Evolutionary conservation across 2,888 invertebrate genomes (phyloP).

Genomic region (Drosophila setosimentum): DNA sequence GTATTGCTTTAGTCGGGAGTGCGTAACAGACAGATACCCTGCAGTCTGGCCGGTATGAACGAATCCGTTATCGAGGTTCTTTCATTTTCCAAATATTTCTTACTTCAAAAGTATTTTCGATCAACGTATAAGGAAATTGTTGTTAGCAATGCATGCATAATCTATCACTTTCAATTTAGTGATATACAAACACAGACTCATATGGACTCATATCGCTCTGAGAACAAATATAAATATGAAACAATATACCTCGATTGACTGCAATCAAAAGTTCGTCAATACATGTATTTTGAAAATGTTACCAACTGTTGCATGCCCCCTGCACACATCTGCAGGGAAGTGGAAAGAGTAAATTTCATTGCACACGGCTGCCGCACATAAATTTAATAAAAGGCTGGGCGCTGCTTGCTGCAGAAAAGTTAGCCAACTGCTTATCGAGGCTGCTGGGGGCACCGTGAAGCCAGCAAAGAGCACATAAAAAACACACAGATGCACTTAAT

Average conservation of each 20-base stretch:
- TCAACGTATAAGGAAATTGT: not conserved
- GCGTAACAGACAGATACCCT: constrained; percentile 12
- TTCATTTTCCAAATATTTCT: not conserved
- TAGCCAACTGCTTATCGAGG: constrained; percentile 58
- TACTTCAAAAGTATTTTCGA: not conserved
- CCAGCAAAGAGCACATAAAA: constrained; percentile 30
- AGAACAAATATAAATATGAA: not conserved
- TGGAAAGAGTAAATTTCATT: constrained; percentile 40
- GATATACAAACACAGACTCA: not conserved
- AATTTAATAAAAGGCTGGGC: constrained; percentile 73
- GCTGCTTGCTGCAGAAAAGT: constrained; percentile 8
- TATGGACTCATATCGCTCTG: not conserved
- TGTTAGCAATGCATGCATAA: too few species aligned
- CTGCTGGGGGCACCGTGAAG: constrained; percentile 17
- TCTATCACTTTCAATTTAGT: not conserved
- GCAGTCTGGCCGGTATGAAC: not conserved
- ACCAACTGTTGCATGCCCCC: not conserved
- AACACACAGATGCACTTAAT: constrained; percentile 64
- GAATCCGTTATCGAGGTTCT: rapidly evolving
- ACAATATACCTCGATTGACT: not conserved
- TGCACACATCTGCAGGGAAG: constrained; percentile 36
- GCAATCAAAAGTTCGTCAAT: not conserved
- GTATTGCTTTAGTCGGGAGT: not conserved
- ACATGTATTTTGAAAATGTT: not conserved
- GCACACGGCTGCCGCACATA: constrained; percentile 67